A percentile compares a stretch with the other conserved stretches of the same genome.
Conservation (phyloP, 1,140 invertebrate species). For the Agrilus planipennis region DNA sequence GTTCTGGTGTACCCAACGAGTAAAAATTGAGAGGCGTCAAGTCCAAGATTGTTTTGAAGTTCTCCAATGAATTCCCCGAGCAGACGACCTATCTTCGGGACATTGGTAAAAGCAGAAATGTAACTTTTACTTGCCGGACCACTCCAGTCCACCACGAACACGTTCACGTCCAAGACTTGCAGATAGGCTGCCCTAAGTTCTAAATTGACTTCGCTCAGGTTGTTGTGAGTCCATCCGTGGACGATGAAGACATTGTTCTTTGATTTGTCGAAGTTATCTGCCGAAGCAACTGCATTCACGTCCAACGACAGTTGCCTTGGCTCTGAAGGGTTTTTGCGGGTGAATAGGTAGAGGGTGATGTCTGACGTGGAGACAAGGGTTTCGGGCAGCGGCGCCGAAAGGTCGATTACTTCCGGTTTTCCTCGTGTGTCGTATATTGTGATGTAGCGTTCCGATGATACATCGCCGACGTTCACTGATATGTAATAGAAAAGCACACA, state of each 20-base stretch:
- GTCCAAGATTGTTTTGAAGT: conserved; percentile 2
- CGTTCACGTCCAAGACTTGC: conserved; percentile 23
- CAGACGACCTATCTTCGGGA: conserved; percentile 8
- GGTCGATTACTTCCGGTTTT: too few species aligned
- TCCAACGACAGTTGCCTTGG: conserved; percentile 9
- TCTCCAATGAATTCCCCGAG: conserved; percentile 7
- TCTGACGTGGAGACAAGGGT: too few species aligned
- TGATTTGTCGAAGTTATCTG: conserved; percentile 1
- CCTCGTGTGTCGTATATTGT: too few species aligned
- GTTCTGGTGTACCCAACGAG: conserved; percentile 39
- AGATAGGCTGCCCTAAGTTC: conserved; percentile 28
- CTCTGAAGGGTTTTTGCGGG: conserved; percentile 10
- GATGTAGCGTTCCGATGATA: too few species aligned
- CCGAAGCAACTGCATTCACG: conserved; percentile 3
- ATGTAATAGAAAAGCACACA: too few species aligned
- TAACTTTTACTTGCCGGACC: conserved; percentile 7
- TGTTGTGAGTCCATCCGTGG: conserved; percentile 23
- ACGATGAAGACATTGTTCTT: conserved; percentile 21
- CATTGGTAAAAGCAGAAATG: conserved; percentile 6
- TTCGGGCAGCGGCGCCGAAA: too few species aligned
- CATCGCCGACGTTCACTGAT: too few species aligned
- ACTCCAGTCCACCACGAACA: conserved; percentile 11
- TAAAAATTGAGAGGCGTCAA: neutral
- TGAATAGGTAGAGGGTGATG: conserved; percentile 20
- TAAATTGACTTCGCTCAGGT: conserved; percentile 16